phyloP scores from a whole-genome alignment of 2,888 invertebrate species.

The Parapristionchus giblindavisi region DNA sequence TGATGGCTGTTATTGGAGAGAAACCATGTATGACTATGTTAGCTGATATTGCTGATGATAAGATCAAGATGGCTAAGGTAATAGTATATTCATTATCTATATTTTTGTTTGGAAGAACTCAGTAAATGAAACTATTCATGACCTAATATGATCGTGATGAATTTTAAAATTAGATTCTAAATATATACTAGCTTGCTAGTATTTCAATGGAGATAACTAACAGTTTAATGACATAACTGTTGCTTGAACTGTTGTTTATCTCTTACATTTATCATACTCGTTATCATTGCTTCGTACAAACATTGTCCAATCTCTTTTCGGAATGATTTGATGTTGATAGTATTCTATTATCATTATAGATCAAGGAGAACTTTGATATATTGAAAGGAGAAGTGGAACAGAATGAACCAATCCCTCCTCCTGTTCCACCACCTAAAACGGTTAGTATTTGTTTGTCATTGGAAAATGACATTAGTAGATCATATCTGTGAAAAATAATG shows the following conservation, averaged over 20 bases:
- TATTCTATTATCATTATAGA: not conserved
- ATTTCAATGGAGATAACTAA: not conserved
- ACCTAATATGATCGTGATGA: not conserved
- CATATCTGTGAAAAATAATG: not conserved
- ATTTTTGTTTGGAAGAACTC: no score
- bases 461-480: not conserved
- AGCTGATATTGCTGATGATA: constrained; percentile 55
- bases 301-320: no score
- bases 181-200: not conserved
- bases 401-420: constrained; percentile 1
- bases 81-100: constrained; percentile 2
- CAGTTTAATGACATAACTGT: no score
- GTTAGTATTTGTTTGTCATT: not conserved
- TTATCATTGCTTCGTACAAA: no score
- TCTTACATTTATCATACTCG: no score
- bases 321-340: no score
- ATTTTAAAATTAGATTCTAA: not conserved
- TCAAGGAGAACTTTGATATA: constrained; percentile 13
- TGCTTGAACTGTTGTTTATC: no score
- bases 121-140: not conserved
- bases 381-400: constrained; percentile 26
- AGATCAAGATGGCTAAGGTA: constrained; percentile 54
- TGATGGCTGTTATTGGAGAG: constrained; percentile 91
- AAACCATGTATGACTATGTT: constrained; percentile 77
- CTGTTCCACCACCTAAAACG: constrained; percentile 7